Evolutionary conservation across 2,888 invertebrate species (phyloP).

Genomic region (Podabrus alpinus): DNA sequence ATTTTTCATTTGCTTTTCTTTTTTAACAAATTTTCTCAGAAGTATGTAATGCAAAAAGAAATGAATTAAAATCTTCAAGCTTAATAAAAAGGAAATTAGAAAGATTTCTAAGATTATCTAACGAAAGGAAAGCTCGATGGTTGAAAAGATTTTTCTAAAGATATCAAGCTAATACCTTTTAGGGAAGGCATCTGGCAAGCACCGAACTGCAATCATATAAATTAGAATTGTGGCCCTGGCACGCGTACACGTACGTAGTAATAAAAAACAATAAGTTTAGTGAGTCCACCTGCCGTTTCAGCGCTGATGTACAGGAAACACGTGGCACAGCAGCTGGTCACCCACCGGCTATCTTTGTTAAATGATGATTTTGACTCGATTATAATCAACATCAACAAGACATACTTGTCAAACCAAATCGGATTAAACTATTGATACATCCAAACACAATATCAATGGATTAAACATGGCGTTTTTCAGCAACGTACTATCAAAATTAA

Average conservation of each 20-base stretch:
- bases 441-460: background rate
- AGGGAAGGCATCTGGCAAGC: slow-evolving; percentile 33
- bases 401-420: background rate
- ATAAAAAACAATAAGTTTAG: slow-evolving; percentile 34
- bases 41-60: background rate
- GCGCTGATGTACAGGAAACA: slow-evolving; percentile 44
- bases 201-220: slow-evolving; percentile 33
- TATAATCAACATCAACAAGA: slow-evolving; percentile 9
- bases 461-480: background rate
- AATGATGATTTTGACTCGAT: slow-evolving; percentile 21
- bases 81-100: background rate
- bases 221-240: slow-evolving; percentile 35
- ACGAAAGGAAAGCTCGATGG: background rate
- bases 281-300: slow-evolving; percentile 37
- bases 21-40: background rate
- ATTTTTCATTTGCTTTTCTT: too few relatives aligned
- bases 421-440: background rate
- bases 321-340: slow-evolving; percentile 43
- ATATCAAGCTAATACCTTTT: background rate
- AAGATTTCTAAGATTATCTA: background rate
- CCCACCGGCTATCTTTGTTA: slow-evolving; percentile 37
- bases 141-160: background rate
- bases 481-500: background rate
- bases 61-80: background rate
- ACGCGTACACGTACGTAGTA: slow-evolving; percentile 30